Percentiles rank a stretch among this genome's conserved stretches.
phyloP scores from a whole-genome alignment of 2,797 vertebrate genomes.

The Periparus ater region DNA sequence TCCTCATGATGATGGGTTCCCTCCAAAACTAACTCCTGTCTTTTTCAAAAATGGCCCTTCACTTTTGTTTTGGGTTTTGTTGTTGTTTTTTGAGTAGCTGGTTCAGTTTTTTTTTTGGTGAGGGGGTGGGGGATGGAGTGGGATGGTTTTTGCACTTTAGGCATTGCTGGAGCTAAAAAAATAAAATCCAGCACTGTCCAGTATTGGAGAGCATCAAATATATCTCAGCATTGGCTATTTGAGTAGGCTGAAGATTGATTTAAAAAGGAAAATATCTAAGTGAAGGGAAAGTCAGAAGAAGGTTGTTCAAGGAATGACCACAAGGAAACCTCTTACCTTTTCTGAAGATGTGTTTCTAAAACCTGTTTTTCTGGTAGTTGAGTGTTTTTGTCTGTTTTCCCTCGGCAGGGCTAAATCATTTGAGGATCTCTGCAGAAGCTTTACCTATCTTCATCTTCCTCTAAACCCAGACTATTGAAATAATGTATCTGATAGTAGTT shows the following conservation, averaged over 20 bases:
- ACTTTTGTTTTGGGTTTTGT: not conserved
- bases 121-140: rapidly evolving
- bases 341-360: not conserved
- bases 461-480: not conserved
- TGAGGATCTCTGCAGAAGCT: not conserved
- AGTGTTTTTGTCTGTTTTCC: not conserved
- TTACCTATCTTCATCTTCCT: not conserved
- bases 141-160: not conserved
- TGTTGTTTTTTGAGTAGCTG: not conserved
- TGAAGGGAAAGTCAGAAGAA: not conserved
- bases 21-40: not conserved
- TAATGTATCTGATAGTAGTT: not conserved
- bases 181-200: not conserved
- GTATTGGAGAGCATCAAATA: not conserved
- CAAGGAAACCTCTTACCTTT: not conserved
- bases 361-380: not conserved
- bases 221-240: not conserved
- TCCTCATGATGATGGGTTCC: not conserved
- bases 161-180: not conserved
- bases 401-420: not conserved
- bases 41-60: not conserved
- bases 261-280: not conserved
- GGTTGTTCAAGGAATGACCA: not conserved
- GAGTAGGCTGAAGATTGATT: not conserved
- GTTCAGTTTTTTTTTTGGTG: too few species aligned